Evolutionary conservation across 2,888 invertebrate species (phyloP).

Genomic region (Hypomecis punctinalis): DNA sequence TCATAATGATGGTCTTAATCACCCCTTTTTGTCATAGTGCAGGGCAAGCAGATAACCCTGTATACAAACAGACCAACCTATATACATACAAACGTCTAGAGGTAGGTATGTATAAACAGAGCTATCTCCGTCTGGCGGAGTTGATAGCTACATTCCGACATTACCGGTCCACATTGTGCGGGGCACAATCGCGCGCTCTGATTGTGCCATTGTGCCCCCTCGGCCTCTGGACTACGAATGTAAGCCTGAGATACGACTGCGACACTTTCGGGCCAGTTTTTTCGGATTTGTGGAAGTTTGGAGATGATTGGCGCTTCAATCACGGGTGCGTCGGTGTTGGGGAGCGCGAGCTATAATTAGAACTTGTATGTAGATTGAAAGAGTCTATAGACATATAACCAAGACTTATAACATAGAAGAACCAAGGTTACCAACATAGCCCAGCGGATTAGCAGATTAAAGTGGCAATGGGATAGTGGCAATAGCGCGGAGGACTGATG

Average conservation of each 20-base stretch:
- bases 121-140: constrained; percentile 33
- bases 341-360: constrained; percentile 8
- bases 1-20: too few relatives aligned
- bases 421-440: too few relatives aligned
- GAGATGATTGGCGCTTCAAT: constrained; percentile 13
- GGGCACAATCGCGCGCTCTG: constrained; percentile 36
- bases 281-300: constrained; percentile 13
- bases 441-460: too few relatives aligned
- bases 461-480: too few relatives aligned
- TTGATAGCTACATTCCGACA: constrained; percentile 40
- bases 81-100: background rate
- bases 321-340: background rate
- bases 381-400: too few relatives aligned
- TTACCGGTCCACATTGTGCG: constrained; percentile 42
- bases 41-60: background rate
- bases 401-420: too few relatives aligned
- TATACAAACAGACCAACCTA: background rate
- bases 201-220: constrained; percentile 43
- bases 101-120: constrained; percentile 8
- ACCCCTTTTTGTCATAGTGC: too few relatives aligned
- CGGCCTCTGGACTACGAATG: constrained; percentile 23
- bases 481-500: too few relatives aligned
- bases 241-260: constrained; percentile 14
- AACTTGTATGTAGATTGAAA: background rate
- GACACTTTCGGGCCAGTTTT: constrained; percentile 19